These are phyloP conservation scores for Cyphomyrus discorhynchus DNA, from an alignment of 2,113 vertebrate genomes.

Conservation along the genomic window DNA sequence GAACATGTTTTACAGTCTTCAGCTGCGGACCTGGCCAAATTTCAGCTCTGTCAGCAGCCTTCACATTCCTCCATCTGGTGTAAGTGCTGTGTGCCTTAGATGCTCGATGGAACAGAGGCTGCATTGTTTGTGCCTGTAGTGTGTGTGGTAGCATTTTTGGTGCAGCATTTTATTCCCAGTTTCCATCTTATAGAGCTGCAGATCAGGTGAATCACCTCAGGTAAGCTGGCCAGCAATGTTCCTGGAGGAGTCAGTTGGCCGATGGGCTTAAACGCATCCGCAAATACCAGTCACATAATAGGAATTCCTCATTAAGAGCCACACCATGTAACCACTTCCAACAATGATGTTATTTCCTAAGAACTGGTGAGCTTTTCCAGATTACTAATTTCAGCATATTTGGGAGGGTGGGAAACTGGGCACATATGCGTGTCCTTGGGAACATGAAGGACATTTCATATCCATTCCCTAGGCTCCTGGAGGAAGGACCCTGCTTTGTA, in stretches of 20 bases:
- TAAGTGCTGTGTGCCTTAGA: background rate
- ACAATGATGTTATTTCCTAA: background rate
- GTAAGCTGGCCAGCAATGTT: background rate
- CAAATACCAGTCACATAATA: background rate
- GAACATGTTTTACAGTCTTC: constrained; percentile 21
- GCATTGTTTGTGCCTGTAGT: background rate
- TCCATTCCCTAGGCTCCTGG: background rate
- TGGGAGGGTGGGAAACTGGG: background rate
- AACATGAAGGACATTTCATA: background rate
- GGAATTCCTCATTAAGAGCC: background rate
- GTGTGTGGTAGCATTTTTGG: background rate
- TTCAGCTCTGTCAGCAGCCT: constrained; percentile 11
- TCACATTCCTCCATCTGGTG: constrained; percentile 15
- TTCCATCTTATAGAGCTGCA: background rate
- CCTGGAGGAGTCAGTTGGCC: background rate
- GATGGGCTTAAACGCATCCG: background rate
- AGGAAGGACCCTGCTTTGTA: background rate
- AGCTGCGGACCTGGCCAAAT: constrained; percentile 15
- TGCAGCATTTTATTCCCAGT: background rate
- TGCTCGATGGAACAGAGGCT: background rate
- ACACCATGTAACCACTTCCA: background rate
- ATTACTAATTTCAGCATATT: background rate
- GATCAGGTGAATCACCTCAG: background rate
- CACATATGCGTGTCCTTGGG: background rate
- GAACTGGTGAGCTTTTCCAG: background rate